Evolutionary conservation across 2,888 invertebrate genomes (phyloP).

Genomic region (Oscheius sp.): DNA sequence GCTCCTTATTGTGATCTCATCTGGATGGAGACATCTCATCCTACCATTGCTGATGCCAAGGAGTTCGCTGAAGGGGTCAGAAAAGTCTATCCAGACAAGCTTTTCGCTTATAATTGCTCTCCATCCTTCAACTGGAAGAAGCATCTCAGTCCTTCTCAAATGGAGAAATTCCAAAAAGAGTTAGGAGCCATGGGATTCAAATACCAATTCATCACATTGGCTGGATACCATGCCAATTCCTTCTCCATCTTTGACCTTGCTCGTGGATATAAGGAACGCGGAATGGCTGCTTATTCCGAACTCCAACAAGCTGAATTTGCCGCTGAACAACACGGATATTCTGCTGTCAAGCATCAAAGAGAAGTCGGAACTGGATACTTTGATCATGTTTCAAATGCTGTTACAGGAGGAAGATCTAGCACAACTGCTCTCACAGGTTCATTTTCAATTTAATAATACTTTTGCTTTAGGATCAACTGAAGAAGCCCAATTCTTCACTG

Average conservation of each 20-base stretch:
- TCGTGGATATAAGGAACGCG: slow-evolving; percentile 67
- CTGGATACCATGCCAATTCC: slow-evolving; percentile 71
- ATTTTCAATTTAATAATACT: slow-evolving; percentile 42
- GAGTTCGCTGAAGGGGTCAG: slow-evolving; percentile 70
- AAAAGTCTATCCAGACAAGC: slow-evolving; percentile 64
- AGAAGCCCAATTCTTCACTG: slow-evolving; percentile 70
- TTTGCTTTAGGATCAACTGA: slow-evolving; percentile 68
- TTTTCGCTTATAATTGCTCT: slow-evolving; percentile 71
- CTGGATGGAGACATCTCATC: slow-evolving; percentile 72
- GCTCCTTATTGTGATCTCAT: slow-evolving; percentile 70
- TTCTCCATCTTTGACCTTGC: slow-evolving; percentile 71
- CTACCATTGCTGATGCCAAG: slow-evolving; percentile 69
- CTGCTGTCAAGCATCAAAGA: slow-evolving; percentile 72
- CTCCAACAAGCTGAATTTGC: slow-evolving; percentile 71
- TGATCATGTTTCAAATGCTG: slow-evolving; percentile 69
- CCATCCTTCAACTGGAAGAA: slow-evolving; percentile 71
- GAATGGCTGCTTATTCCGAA: slow-evolving; percentile 70
- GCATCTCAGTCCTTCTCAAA: slow-evolving; percentile 69
- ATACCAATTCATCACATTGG: slow-evolving; percentile 72
- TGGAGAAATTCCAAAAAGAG: slow-evolving; percentile 70
- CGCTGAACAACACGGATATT: slow-evolving; percentile 69
- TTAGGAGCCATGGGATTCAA: slow-evolving; percentile 71
- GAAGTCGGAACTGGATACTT: slow-evolving; percentile 72
- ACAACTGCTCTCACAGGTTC: slow-evolving; percentile 62
- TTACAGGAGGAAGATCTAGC: slow-evolving; percentile 60